These are phyloP conservation scores for Cataglyphis altisquamis DNA, from an alignment of 2,888 invertebrate species.

Conservation along the genomic window DNA sequence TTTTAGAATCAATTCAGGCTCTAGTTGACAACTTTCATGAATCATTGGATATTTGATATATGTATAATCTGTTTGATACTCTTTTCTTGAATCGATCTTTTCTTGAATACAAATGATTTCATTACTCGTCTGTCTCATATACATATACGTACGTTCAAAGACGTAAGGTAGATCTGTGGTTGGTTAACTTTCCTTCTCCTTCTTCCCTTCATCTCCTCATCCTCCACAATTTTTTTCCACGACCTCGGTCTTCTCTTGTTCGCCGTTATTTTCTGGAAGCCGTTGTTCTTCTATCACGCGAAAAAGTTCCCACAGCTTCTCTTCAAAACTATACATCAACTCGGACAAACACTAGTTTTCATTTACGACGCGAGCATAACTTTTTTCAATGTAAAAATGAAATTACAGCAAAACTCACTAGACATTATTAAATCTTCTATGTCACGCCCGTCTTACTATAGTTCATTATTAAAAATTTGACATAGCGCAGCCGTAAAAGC, in stretches of 20 bases:
- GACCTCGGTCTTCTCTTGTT: slow-evolving; percentile 40
- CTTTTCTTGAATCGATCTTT: background rate
- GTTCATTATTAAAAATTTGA: slow-evolving; percentile 33
- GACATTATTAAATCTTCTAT: slow-evolving; percentile 13
- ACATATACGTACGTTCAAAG: slow-evolving; percentile 26
- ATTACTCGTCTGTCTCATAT: slow-evolving; percentile 5
- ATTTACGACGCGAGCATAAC: slow-evolving; percentile 33
- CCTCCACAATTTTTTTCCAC: slow-evolving; percentile 32
- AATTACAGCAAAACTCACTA: slow-evolving; percentile 37
- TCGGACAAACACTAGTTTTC: slow-evolving; percentile 19
- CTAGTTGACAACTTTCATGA: slow-evolving; percentile 14
- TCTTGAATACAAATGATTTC: slow-evolving; percentile 2
- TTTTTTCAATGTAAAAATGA: slow-evolving; percentile 30
- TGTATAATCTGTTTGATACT: background rate
- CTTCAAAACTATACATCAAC: slow-evolving; percentile 21
- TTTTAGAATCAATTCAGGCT: slow-evolving; percentile 64
- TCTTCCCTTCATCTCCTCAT: slow-evolving; percentile 45
- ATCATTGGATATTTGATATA: slow-evolving; percentile 15
- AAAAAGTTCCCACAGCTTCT: slow-evolving; percentile 6
- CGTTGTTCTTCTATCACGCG: slow-evolving; percentile 26
- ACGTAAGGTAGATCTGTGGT: slow-evolving; percentile 20
- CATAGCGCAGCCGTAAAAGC: slow-evolving; percentile 15
- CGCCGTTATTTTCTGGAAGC: slow-evolving; percentile 43
- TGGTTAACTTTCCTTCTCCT: slow-evolving; percentile 46
- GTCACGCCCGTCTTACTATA: slow-evolving; percentile 14